Evolutionary conservation across 2,888 invertebrate genomes (phyloP).

Genomic region (Hylaea fasciaria): DNA sequence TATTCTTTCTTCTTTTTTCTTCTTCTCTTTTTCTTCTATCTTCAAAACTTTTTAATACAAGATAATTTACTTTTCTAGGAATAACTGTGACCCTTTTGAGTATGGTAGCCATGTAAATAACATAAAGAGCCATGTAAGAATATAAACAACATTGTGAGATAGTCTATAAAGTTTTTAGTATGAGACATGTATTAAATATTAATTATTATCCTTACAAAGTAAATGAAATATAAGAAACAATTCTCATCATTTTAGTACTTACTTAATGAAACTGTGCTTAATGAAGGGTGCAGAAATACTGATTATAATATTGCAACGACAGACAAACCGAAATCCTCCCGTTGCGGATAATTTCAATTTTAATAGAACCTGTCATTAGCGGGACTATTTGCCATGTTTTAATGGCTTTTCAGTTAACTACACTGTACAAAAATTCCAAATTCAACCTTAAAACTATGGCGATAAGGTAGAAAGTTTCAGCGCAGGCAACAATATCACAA

Average conservation of each 20-base stretch:
- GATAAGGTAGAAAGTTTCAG: constrained; percentile 36
- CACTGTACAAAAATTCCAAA: constrained; percentile 27
- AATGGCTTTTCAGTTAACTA: constrained; percentile 65
- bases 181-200: too few relatives aligned
- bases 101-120: too few relatives aligned
- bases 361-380: constrained; percentile 67
- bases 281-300: constrained; percentile 2
- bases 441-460: constrained; percentile 28
- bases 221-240: too few relatives aligned
- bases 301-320: constrained; percentile 28
- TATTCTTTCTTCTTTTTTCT: too few relatives aligned
- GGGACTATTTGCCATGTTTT: constrained; percentile 63
- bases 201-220: too few relatives aligned
- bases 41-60: too few relatives aligned
- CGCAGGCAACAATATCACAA: constrained; percentile 40
- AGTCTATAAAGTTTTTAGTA: too few relatives aligned
- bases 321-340: constrained; percentile 34
- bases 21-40: too few relatives aligned
- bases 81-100: too few relatives aligned
- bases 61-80: too few relatives aligned
- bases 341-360: constrained; percentile 59
- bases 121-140: too few relatives aligned
- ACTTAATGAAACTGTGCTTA: background rate
- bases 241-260: background rate
- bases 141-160: too few relatives aligned